Base-by-base conservation (phyloP, 37 sponge, comb jelly and placozoan species). In the Aphrocallistes beatrix region DNA sequence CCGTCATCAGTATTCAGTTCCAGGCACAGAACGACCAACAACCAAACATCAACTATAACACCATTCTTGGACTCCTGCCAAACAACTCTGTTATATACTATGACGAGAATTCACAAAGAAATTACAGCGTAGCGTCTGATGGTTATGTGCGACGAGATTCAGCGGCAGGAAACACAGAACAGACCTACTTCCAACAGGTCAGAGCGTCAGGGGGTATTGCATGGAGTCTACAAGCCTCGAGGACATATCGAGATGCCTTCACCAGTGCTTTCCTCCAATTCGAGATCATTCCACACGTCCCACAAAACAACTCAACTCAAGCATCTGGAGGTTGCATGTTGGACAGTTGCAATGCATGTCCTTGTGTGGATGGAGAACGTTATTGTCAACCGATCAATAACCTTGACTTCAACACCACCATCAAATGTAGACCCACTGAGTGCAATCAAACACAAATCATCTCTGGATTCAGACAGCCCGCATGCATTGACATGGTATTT, bases 11-110 rank as follows among this genome's bases (percentile, higher is more conserved):
- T 37, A 38, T 84, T 30, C 84, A 84, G 21, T 38, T 32, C 39
- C 42, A 39, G n/a, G 49, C 49, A 39, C 75, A 60, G 75, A 30
- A 13, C 75, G n/a, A 60, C 75, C 75, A 34, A 40, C 84, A 84
- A 28, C 37, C 84, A 84, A 51, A 51, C 51, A 85, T 85, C 51
- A 36, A 85, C 23, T 10, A 51, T 50, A 17, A 85, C 51, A 85
- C 75, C 8, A 60, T 60, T 60, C 10, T 60, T 8, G 75, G 75
- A 3, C 75, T 60, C 75, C 34, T 60, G 34, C 75, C 75, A 3
- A 13, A 60, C 34, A 60, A 60, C 21, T 60, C 75, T 60, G 75
- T 60, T 13, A 60, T 60, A 19, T 60, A 60, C 75, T 60, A 60
- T 13, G 75, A 60, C n/a, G 17, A 19, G 21, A 60, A 60, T 60